phyloP scores from a whole-genome alignment of 2,113 vertebrate species.

The Mohoua ochrocephala region DNA sequence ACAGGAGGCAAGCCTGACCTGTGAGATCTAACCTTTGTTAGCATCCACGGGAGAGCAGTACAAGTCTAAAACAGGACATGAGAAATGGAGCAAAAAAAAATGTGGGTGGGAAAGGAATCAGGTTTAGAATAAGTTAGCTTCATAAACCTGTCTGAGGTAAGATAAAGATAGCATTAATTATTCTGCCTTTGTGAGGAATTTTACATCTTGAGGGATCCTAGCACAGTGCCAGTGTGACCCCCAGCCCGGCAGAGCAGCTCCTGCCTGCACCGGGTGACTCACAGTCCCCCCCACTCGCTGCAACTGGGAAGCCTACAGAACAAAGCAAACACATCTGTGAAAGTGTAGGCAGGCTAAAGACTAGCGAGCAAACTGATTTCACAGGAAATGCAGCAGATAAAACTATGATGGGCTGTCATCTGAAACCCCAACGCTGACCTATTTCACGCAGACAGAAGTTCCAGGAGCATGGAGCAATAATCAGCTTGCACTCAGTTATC shows the following conservation, averaged over 20 bases:
- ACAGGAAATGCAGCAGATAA: background rate
- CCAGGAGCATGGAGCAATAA: background rate
- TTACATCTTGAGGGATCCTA: background rate
- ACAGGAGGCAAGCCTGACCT: background rate
- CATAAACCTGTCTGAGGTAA: background rate
- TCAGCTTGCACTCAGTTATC: background rate
- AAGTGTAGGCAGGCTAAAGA: background rate
- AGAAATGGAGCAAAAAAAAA: background rate
- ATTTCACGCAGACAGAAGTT: background rate
- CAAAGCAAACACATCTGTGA: background rate
- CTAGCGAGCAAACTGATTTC: background rate
- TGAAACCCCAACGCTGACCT: background rate
- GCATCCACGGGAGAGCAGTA: background rate
- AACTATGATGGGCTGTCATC: background rate
- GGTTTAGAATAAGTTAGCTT: background rate
- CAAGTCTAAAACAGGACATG: background rate
- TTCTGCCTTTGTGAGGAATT: background rate
- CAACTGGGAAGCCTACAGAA: background rate
- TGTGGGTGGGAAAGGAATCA: background rate
- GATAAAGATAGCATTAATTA: background rate
- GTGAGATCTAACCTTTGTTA: background rate
- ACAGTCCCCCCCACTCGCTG: rapidly evolving
- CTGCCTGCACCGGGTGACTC: background rate
- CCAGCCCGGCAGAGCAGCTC: background rate
- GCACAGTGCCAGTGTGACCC: rapidly evolving